Conservation (phyloP, 2,797 vertebrate species). For the Pteropus rufus region DNA sequence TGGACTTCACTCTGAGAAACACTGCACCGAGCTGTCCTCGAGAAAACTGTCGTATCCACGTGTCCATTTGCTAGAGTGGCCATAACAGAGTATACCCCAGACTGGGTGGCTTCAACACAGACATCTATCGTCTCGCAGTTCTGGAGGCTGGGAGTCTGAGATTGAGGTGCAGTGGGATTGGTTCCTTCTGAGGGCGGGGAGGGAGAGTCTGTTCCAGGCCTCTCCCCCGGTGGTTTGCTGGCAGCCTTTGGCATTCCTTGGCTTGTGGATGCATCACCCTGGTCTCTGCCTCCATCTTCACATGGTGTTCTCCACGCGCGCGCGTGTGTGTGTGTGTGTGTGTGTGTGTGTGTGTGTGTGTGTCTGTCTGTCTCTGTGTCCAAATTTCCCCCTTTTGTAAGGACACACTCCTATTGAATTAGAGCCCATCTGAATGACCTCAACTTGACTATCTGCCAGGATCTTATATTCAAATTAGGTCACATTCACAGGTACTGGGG, state of each 20-base stretch:
- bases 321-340: too few species aligned
- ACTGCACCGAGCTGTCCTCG: accelerated
- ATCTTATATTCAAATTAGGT: not conserved
- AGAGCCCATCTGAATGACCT: not conserved
- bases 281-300: not conserved
- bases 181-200: not conserved
- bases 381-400: not conserved
- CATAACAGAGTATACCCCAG: not conserved
- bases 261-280: not conserved
- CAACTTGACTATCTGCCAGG: not conserved
- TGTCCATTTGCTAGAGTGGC: not conserved
- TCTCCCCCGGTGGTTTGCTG: too few species aligned
- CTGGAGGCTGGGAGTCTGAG: not conserved
- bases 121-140: not conserved
- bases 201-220: not conserved
- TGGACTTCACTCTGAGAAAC: not conserved
- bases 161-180: not conserved
- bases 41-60: accelerated
- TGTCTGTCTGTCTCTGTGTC: not conserved
- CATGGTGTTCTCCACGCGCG: not conserved
- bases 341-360: too few species aligned
- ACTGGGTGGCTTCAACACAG: not conserved
- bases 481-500: not conserved
- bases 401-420: not conserved
- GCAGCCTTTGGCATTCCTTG: not conserved